Base-by-base conservation (phyloP, 1,140 invertebrate species). In the Trichoplusia ni region DNA sequence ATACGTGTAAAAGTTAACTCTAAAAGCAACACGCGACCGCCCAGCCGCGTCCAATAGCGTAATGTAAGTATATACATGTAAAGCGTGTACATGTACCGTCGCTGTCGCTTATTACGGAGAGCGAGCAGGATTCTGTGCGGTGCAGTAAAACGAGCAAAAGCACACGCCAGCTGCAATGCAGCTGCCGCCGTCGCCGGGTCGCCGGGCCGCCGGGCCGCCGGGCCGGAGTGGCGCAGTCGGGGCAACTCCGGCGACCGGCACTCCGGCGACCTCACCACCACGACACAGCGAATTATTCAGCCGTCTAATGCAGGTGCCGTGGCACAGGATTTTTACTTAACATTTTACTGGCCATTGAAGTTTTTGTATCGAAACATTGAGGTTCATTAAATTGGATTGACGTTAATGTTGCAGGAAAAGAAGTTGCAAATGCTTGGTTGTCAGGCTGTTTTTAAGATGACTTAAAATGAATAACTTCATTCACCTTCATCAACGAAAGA, bases 131-230 rank as follows among this genome's bases (percentile, higher is more conserved):
- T 70, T 81, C 68, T 71, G 74, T 69, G 40, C 62, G 46, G 59
- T 72, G 73, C 69, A 73, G 73, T 73, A 84, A 87, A 85, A 83
- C 76, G 77, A 85, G 69, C 71, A 86, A 81, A 78, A 84, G 77
- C 70, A 71, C 42, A 69, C 63, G 81, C 67, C 82, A 86, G 84
- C 84, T 86, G 84, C 81, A 77, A 51, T 77, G 79, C 84, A 84
- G 79, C 82, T 84, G 81, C 79, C 67, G 68, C 37, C 14, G 19
- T 27, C 13, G 29, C 7, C 35, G 16, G 11, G 60, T 18, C 46
- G 56, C 40, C 59, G 38, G 29, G 51, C 49, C 54, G 49, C 65
- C 54, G 54, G n/a, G 53, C 42, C 13, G 29, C 7, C 35, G 16
- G 11, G 60, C 23, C 46, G 56, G 49, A 51, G 38, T 37, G 51